Percentiles rank a stretch among this genome's conserved stretches.
Conservation (phyloP, 2,888 invertebrate genomes). For the Omphaloscelis lunosa region DNA sequence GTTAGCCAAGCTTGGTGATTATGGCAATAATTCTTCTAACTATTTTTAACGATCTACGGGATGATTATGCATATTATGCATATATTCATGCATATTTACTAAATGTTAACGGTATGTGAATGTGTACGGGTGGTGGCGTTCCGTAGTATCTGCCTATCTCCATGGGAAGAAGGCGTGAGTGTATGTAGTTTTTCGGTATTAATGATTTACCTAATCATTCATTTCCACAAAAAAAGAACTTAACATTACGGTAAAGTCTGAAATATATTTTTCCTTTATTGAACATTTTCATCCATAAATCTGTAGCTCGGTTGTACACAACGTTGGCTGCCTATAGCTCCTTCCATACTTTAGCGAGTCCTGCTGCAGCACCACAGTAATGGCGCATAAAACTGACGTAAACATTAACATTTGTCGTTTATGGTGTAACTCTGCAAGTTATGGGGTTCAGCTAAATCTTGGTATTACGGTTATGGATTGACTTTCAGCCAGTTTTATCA, state of each 20-base stretch:
- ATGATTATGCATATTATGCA: neutral
- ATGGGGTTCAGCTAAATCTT: neutral
- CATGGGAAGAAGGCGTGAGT: neutral
- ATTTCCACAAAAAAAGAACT: neutral
- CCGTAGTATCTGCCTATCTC: neutral
- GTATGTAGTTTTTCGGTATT: neutral
- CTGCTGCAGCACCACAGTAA: neutral
- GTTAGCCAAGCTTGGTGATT: neutral
- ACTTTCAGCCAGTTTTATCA: neutral
- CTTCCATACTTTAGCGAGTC: neutral
- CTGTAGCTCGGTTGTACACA: neutral
- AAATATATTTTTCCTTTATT: neutral
- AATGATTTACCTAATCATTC: neutral
- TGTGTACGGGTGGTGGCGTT: neutral
- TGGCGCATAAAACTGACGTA: constrained; percentile 1
- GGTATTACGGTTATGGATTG: neutral
- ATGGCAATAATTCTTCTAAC: neutral
- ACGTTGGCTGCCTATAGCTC: neutral
- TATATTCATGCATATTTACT: neutral
- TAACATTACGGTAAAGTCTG: neutral
- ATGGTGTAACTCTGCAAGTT: constrained; percentile 7
- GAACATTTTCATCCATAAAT: neutral
- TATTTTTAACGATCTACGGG: no score
- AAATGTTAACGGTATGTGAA: neutral
- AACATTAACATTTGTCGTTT: constrained; percentile 19